phyloP scores from a whole-genome alignment of 2,797 vertebrate genomes.

The Phylloscopus collybita region DNA sequence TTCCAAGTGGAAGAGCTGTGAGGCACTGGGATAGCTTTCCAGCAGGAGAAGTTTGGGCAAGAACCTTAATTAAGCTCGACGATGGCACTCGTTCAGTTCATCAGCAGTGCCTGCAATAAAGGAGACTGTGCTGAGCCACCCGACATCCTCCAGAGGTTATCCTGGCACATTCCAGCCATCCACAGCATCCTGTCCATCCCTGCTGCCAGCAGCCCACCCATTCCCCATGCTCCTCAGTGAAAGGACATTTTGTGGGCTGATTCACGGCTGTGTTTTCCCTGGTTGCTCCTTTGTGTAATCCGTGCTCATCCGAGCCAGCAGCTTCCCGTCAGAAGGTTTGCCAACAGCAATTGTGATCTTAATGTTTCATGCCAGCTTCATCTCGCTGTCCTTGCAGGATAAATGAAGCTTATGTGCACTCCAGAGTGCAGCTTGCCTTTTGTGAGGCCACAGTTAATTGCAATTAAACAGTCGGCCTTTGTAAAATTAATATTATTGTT shows the following conservation, averaged over 20 bases:
- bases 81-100: not conserved
- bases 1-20: constrained; percentile 14
- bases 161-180: not conserved
- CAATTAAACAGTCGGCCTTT: constrained; percentile 4
- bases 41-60: constrained; percentile 51
- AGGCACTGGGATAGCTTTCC: constrained; percentile 8
- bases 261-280: constrained; percentile 16
- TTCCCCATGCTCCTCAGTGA: not conserved
- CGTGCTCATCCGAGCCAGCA: constrained; percentile 45
- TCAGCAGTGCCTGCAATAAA: not conserved
- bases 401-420: constrained; percentile 24
- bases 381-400: constrained; percentile 47
- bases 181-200: not conserved
- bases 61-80: constrained; percentile 35
- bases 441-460: constrained; percentile 19
- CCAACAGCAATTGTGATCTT: constrained; percentile 68
- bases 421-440: not conserved
- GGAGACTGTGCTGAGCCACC: not conserved
- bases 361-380: constrained; percentile 71
- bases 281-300: constrained; percentile 40
- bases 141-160: not conserved
- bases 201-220: not conserved
- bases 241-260: constrained; percentile 25
- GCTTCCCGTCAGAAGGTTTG: constrained; percentile 65
- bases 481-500: constrained; percentile 5